These are phyloP conservation scores for Columba livia DNA, from an alignment of 2,113 vertebrate species.

Conservation along the genomic window DNA sequence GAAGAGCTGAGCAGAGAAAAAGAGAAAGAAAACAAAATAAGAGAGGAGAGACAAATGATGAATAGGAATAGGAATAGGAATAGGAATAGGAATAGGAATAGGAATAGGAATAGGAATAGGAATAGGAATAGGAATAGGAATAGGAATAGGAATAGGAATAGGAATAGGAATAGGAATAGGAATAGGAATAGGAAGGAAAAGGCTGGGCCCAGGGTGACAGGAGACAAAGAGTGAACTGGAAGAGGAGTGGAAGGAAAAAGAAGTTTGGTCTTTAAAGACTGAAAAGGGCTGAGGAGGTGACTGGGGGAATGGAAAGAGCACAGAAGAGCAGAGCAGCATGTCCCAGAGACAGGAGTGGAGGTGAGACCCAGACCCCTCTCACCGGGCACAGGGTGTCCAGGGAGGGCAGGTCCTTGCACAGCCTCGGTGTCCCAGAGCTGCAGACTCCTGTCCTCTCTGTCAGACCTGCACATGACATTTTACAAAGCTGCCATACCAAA, in stretches of 20 bases:
- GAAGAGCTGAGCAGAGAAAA: neutral
- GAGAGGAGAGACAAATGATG: too few species aligned
- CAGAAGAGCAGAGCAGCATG: neutral
- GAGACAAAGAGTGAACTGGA: neutral
- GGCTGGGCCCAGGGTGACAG: neutral
- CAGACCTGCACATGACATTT: neutral
- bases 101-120: neutral
- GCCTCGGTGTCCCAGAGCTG: neutral
- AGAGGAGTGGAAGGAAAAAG: neutral
- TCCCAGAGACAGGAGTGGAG: accelerated
- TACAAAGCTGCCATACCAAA: neutral
- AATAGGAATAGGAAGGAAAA: neutral
- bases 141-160: too few species aligned
- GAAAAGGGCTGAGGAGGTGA: neutral
- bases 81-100: too few species aligned
- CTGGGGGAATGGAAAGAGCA: neutral
- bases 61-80: too few species aligned
- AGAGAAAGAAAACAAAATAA: too few species aligned
- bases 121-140: neutral
- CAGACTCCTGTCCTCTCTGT: neutral
- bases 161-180: neutral
- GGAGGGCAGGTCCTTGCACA: neutral
- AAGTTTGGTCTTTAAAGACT: neutral
- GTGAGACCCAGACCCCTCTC: neutral
- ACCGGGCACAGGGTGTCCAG: neutral